Evolutionary conservation across 2,797 vertebrate species (phyloP).

Genomic region (Kryptopterus vitreolus): DNA sequence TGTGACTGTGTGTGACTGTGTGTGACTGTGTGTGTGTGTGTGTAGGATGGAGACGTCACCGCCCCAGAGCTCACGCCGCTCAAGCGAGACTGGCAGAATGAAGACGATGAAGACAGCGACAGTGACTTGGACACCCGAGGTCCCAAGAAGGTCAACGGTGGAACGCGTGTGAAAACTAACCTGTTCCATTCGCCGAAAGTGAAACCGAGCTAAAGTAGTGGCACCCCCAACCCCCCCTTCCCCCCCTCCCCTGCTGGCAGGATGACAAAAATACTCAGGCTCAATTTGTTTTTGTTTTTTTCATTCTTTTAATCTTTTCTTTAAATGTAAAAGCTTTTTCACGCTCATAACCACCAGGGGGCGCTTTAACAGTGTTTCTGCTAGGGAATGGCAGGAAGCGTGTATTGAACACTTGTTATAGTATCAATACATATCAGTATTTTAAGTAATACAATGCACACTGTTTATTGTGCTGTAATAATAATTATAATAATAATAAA

Average conservation of each 20-base stretch:
- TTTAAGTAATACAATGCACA: background rate
- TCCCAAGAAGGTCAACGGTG: background rate
- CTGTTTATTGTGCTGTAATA: background rate
- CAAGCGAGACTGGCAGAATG: constrained; percentile 2
- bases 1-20: constrained; percentile 22
- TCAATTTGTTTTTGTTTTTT: background rate
- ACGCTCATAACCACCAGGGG: background rate
- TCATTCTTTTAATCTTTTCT: background rate
- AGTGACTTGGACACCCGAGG: background rate
- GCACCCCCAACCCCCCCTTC: no score
- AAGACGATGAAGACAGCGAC: background rate
- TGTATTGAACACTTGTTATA: no score
- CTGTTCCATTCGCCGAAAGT: constrained; percentile 8
- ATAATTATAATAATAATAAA: background rate
- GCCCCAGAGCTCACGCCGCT: constrained; percentile 40
- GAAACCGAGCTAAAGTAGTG: background rate
- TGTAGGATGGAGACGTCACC: constrained; percentile 34
- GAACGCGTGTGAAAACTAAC: background rate
- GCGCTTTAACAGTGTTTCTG: background rate
- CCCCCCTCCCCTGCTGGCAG: background rate
- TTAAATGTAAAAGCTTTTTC: background rate
- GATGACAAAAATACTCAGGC: background rate
- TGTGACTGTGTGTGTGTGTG: background rate
- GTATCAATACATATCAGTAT: background rate
- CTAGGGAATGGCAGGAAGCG: background rate